phyloP scores from a whole-genome alignment of 2,797 vertebrate species.

The Tympanoctomys barrerae region DNA sequence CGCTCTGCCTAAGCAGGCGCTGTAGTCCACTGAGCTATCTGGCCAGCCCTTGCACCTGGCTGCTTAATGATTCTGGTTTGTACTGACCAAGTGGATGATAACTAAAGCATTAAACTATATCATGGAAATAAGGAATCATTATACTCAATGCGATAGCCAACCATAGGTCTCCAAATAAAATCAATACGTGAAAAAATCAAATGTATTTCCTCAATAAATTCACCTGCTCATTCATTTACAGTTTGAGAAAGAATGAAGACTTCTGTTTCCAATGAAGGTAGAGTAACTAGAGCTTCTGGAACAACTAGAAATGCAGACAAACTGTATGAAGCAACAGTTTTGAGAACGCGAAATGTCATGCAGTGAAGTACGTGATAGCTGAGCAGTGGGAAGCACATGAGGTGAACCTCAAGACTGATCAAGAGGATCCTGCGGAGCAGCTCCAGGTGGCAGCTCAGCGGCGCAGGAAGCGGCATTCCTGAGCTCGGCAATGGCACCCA shows the following conservation, averaged over 20 bases:
- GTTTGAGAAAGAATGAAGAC: neutral
- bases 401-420: neutral
- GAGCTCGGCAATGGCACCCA: neutral
- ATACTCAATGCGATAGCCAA: neutral
- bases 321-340: constrained; percentile 13
- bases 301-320: neutral
- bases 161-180: neutral
- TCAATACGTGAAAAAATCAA: neutral
- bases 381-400: neutral
- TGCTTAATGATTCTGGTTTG: neutral
- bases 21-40: no score
- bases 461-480: neutral
- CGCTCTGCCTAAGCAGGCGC: no score
- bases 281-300: neutral
- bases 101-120: constrained; percentile 42
- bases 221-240: neutral
- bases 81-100: neutral
- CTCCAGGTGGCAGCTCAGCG: neutral
- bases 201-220: neutral
- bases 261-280: neutral
- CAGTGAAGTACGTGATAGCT: neutral
- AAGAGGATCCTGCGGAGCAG: neutral
- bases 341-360: neutral
- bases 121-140: neutral
- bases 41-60: neutral